These are phyloP conservation scores for Sylvilagus floridanus DNA, from an alignment of 2,797 vertebrate genomes.

Conservation along the genomic window DNA sequence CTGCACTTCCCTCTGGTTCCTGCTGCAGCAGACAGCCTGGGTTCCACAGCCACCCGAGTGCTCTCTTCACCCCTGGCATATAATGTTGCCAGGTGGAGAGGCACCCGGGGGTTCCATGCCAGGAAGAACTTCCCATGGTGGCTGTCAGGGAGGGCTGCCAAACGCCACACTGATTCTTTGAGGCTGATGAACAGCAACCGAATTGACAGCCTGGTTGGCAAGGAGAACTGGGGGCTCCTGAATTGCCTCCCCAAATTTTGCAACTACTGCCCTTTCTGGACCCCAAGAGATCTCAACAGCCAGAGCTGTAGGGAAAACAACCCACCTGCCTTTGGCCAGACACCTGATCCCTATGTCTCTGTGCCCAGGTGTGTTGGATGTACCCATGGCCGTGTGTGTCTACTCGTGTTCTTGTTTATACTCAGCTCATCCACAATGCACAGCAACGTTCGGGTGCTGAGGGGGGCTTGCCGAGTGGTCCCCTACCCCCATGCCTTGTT, in stretches of 20 bases:
- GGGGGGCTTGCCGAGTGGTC: not conserved
- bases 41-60: not conserved
- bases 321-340: not conserved
- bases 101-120: not conserved
- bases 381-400: not conserved
- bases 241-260: not conserved
- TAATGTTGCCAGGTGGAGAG: not conserved
- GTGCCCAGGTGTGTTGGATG: not conserved
- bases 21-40: not conserved
- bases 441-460: not conserved
- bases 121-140: not conserved
- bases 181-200: not conserved
- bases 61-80: not conserved
- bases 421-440: not conserved
- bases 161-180: not conserved
- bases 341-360: not conserved
- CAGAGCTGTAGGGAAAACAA: not conserved
- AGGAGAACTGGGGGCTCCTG: not conserved
- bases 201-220: no score
- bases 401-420: not conserved
- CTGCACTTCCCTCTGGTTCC: not conserved
- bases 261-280: not conserved
- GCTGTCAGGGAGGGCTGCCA: not conserved
- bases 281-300: not conserved
- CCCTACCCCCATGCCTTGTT: not conserved